Base-by-base conservation (phyloP, 2,113 vertebrate species). In the Aix galericulata region DNA sequence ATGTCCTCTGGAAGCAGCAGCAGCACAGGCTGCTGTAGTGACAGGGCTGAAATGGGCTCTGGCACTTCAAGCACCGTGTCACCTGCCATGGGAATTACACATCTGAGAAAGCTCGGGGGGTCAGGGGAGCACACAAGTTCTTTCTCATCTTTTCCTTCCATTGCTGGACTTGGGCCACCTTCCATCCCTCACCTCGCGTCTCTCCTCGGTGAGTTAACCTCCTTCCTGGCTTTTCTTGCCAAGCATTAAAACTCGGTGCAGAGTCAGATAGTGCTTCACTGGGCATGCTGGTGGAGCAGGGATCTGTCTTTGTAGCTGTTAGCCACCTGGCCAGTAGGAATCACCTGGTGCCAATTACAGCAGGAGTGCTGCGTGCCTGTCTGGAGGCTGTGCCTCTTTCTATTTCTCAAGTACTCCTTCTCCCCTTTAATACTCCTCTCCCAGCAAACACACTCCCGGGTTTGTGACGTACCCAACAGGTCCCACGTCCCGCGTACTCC, bases 211-310 rank as follows among this genome's bases (percentile, higher is more conserved):
- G 63, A n/a, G 6, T 31, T 71, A 31, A 42, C 34, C 75, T 48
- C 46, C 32, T 56, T 81, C 58, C 18, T 71, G 60, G 52, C 64
- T 93, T 84, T 56, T 72, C 66, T 63, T 67, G 21, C 22, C 42
- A 15, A 68, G 23, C 34, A 5, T 69, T 55, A 1, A 36, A 38
- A 62, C 4, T 13, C 10, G 22, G 21, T 23, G 22, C 48, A 32
- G 38, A 17, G 17, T 17, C n/a, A 81, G 58, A 15, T 32, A 36
- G 60, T 17, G 3, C 56, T 93, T 71, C 40, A 48, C 64, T 25
- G 25, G 1, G 1, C 25, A 38, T 29, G 62, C 58, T 67, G 8
- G 0, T 1, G 4, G 53, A 68, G 74, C 2, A 1, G 3, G 1
- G 79, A 34, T 60, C 20, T 55, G 36, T 23, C 23, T 50, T 3